Evolutionary conservation across 1,140 invertebrate species (phyloP), one percentile per base, ranked within the genome.

Genomic region (Bicyclus anynana): DNA sequence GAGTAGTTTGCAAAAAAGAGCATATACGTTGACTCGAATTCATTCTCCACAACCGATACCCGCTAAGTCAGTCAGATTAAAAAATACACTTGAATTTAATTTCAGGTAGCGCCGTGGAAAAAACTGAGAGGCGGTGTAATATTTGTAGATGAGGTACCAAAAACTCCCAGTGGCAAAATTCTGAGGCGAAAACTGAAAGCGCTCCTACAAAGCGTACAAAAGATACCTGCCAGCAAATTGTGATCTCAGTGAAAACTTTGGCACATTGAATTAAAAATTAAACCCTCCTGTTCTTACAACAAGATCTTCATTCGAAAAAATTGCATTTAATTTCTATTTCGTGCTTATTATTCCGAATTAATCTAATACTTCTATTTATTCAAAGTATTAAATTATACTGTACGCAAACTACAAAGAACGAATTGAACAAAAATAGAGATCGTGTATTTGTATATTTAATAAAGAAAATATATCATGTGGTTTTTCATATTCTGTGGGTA

Each of bases 121-220:
- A 77, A 74, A 58, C 59, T 91, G 7, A 69, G 79, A 18, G 92
- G 91, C 2, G 92, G 92, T 2, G 90, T 93, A n/a, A 74, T 84
- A 64, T 93, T 94, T 65, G 62, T 93, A 1, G 74, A 90, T 0
- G 79, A 79, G 51, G 92, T 94, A 61, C 92, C 93, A n/a, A 92
- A 92, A 71, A 92, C 84, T 57, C 63, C 89, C 2, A 88, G 90
- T 21, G 93, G 84, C 20, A 87, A 87, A 81, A 94, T 94, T 65
- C 69, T 94, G 10, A 86, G 93, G 51, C 82, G 91, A 57, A 73
- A 91, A 33, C 72, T 94, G 16, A 80, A 79, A 20, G 76, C 84
- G 67, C 73, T 87, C 59, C 67, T 77, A 18, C 35, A 42, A 42
- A 50, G 35, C n/a, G 46, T 26, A 35, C 51, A 40, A 53, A 49